Evolutionary conservation across 1,140 invertebrate species (phyloP).

Genomic region (Lepidurus arcticus): DNA sequence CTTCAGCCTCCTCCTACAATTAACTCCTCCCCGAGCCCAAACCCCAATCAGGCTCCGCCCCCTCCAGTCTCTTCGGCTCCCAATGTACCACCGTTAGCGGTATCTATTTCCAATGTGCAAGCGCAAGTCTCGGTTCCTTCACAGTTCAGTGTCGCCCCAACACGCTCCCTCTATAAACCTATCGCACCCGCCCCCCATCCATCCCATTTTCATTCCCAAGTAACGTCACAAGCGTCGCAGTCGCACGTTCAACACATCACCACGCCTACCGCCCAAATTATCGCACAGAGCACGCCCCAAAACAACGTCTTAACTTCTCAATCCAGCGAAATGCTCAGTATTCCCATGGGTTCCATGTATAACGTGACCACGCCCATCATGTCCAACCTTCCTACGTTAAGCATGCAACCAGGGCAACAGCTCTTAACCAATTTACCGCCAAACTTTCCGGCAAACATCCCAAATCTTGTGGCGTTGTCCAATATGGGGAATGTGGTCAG

Average conservation of each 20-base stretch:
- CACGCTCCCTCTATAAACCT: conserved; percentile 34
- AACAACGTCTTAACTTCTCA: background rate
- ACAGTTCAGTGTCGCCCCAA: background rate
- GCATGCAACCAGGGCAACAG: background rate
- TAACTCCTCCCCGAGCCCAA: conserved; percentile 43
- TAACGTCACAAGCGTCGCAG: background rate
- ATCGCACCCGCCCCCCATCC: conserved; percentile 37
- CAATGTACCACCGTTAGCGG: conserved; percentile 31
- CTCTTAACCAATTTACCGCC: background rate
- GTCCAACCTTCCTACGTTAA: background rate
- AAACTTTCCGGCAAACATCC: background rate
- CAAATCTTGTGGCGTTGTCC: background rate
- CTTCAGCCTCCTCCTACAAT: conserved; percentile 55
- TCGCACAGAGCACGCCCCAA: background rate
- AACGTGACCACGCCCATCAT: background rate
- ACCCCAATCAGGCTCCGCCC: conserved; percentile 44
- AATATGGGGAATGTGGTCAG: background rate
- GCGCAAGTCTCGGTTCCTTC: conserved; percentile 17
- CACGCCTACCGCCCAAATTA: background rate
- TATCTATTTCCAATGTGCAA: background rate
- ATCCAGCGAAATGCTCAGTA: conserved; percentile 2
- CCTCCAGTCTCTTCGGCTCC: conserved; percentile 41
- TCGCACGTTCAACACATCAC: background rate
- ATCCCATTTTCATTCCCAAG: background rate
- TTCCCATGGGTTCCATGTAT: background rate